Evolutionary conservation across 53 echinoderm and acorn worm species (phyloP), one percentile per base, ranked within the genome.

Genomic region (Echinometra lucunter): DNA sequence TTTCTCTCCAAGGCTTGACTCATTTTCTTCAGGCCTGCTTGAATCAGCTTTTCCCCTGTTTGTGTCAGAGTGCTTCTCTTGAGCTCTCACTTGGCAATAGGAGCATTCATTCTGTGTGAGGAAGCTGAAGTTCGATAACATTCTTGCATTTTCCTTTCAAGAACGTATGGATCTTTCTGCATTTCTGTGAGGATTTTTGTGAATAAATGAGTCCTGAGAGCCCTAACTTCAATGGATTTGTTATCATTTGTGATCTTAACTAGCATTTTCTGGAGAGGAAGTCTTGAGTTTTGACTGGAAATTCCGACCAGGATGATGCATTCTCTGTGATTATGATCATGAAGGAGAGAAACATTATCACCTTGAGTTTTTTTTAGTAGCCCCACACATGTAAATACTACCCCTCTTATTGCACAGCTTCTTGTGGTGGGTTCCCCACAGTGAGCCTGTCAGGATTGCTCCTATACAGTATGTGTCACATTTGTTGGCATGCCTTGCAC

Each of bases 1-100:
- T 45, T 49, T 85, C n/a, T 85, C 49, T 83, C 47, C 49, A 49
- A 49, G 49, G 47, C 49, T 85, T 85, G 85, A 85, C 85, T 85
- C 45, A 85, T 85, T 53, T 85, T 85, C 53, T 85, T n/a, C 47
- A 85, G 49, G 85, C 49, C 85, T 85, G 85, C 19, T 49, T 83
- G 83, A 83, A 47, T 83, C 83, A 83, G 83, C 83, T 15, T n/a
- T 12, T 2, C 83, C 47, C 80, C 35, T 6, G 17, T 44, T 27
- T 83, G 83, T 83, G 83, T 85, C 85, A 85, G 85, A 37, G 28
- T 49, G 85, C 49, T 49, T 47, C 85, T 45, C 85, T 23, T 85
- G 0, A 85, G 13, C 47, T 45, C 49, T 85, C 78, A 6, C 47
- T n/a, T 49, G 34, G 85, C 85, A 35, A 44, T n/a, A 47, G 53